Evolutionary conservation across 2,888 invertebrate genomes (phyloP), one percentile per base, ranked within the genome.

Genomic region (Drosophila dives): DNA sequence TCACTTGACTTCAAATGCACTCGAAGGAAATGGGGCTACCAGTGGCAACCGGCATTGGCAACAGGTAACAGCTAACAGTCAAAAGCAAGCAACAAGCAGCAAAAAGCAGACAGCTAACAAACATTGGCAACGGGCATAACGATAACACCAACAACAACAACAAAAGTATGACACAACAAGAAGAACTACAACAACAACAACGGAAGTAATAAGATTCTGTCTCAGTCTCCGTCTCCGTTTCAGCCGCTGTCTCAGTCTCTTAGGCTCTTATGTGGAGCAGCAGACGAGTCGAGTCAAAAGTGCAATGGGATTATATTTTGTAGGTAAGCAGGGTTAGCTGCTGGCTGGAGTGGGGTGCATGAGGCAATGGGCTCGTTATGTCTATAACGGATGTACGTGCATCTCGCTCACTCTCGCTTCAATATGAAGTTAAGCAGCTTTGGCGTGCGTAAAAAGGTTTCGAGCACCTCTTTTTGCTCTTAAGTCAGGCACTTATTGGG

Each of bases 1-100:
- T 76, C 78, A 77, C 87, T 86, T 82, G 78, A 85, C 87, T 84
- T 82, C 70, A 82, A 87, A 84, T 85, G 83, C 85, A 78, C 71
- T 67, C 64, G 59, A 50, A 72, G 85, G 87, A 85, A 85, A 87
- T 87, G 82, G 68, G 85, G 84, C 82, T 77, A 86, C 77, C 75
- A 82, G 70, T 84, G 72, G 66, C 81, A 84, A 75, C 72, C 81
- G 70, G 73, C 80, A 78, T 67, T 53, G 69, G 63, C 74, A 75
- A 56, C 71, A 55, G 65, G 60, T 58, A 70, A 61, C 61, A 62
- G 75, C 66, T 53, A 66, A 36, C 29, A 60, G 49, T 40, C 32
- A 29, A 50, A 42, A 20, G 32, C 42, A 32, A 34, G 17, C 61
- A 53, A 20, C n/a, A 12, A 33, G n/a, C 55, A n/a, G 26, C 36